phyloP scores from a whole-genome alignment of 2,113 vertebrate species.

The Progne subis region DNA sequence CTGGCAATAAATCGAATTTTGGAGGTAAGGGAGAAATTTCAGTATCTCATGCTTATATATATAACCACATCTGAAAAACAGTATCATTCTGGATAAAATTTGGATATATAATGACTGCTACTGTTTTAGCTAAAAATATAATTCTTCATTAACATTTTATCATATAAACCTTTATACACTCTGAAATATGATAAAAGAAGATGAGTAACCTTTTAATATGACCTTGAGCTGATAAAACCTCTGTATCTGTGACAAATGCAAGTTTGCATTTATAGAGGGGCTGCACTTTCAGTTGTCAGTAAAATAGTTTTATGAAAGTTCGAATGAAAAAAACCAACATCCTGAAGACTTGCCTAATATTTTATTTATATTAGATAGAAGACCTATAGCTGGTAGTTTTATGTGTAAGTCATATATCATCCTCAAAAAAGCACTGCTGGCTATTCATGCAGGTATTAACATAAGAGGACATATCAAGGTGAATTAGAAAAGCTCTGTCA shows the following conservation, averaged over 20 bases:
- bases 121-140: background rate
- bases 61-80: background rate
- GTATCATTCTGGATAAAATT: background rate
- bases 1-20: background rate
- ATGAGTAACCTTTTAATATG: background rate
- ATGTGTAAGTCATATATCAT: constrained; percentile 26
- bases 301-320: background rate
- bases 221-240: background rate
- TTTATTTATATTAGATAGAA: constrained; percentile 10
- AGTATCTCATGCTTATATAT: background rate
- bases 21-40: background rate
- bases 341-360: background rate
- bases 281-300: background rate
- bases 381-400: background rate
- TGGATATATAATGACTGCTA: background rate
- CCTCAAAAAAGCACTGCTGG: background rate
- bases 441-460: constrained; percentile 27
- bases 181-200: background rate
- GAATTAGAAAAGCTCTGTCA: background rate
- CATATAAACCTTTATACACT: background rate
- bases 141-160: background rate
- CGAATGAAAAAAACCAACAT: background rate
- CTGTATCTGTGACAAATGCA: background rate
- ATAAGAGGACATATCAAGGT: constrained; percentile 28
- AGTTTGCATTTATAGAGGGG: background rate